Percentiles rank a stretch among this genome's conserved stretches.
Evolutionary conservation across 2,888 invertebrate species (phyloP).

Genomic region (Itoplectis maculator): DNA sequence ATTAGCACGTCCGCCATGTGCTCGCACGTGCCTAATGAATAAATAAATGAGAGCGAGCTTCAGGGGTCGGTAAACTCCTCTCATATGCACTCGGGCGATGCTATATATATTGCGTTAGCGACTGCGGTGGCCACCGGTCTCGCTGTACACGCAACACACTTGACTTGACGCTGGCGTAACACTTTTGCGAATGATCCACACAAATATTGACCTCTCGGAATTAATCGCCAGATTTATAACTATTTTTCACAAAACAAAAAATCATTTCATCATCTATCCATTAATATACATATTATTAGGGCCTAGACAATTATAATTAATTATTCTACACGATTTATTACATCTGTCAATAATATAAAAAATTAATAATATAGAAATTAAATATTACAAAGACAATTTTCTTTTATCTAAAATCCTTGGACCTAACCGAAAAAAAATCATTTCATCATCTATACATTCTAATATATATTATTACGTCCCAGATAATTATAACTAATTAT

Average conservation of each 20-base stretch:
- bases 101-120: slow-evolving; percentile 11
- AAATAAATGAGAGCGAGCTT: slow-evolving; percentile 68
- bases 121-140: not conserved
- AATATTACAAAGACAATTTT: too few species aligned
- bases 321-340: too few species aligned
- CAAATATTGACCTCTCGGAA: not conserved
- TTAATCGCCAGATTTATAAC: not conserved
- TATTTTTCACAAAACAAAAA: not conserved
- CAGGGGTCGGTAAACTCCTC: slow-evolving; percentile 70
- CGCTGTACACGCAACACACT: not conserved
- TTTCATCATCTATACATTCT: too few species aligned
- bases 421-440: too few species aligned
- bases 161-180: slow-evolving; percentile 31
- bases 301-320: too few species aligned
- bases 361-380: too few species aligned
- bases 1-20: slow-evolving; percentile 69
- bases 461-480: too few species aligned
- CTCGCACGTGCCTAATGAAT: slow-evolving; percentile 71
- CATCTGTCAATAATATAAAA: too few species aligned
- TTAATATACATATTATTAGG: too few species aligned
- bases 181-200: slow-evolving; percentile 27
- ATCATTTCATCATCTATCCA: too few species aligned
- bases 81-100: slow-evolving; percentile 8
- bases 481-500: too few species aligned
- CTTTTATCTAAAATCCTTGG: too few species aligned